phyloP scores from a whole-genome alignment of 2,888 invertebrate genomes.

The Netelia fuscicornis region DNA sequence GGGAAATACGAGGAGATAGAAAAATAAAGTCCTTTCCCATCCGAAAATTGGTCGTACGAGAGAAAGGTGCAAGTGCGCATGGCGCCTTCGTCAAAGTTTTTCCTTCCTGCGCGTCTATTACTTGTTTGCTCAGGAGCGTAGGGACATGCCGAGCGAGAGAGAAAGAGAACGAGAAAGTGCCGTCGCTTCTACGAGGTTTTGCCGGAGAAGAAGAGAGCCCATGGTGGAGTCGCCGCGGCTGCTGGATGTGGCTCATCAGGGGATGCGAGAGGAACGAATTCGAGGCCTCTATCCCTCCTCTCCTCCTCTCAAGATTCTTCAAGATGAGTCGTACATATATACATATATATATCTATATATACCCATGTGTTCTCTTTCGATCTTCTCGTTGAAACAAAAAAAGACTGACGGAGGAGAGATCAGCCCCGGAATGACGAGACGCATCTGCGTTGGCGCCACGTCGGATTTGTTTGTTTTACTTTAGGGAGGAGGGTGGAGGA shows the following conservation, averaged over 20 bases:
- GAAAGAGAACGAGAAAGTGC: slow-evolving; percentile 28
- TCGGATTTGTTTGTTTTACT: slow-evolving; percentile 83
- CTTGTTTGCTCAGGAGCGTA: slow-evolving; percentile 82
- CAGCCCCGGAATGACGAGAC: slow-evolving; percentile 79
- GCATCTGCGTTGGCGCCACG: slow-evolving; percentile 84
- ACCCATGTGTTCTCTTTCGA: slow-evolving; percentile 18
- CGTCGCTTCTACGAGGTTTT: slow-evolving; percentile 16
- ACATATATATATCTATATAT: slow-evolving; percentile 37
- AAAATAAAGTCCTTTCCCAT: slow-evolving; percentile 62
- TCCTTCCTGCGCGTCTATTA: slow-evolving; percentile 62
- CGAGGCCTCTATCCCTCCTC: slow-evolving; percentile 71
- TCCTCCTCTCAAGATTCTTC: slow-evolving; percentile 37
- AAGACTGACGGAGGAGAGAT: slow-evolving; percentile 58
- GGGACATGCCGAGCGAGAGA: slow-evolving; percentile 64
- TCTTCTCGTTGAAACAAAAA: slow-evolving; percentile 45
- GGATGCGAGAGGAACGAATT: slow-evolving; percentile 75
- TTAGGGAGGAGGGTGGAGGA: slow-evolving; percentile 51
- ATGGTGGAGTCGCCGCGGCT: too few species aligned
- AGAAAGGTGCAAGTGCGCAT: slow-evolving; percentile 68
- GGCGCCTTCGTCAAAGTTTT: slow-evolving; percentile 80
- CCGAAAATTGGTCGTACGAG: slow-evolving; percentile 12
- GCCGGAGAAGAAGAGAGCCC: too few species aligned
- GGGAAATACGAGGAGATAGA: slow-evolving; percentile 61
- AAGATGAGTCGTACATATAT: slow-evolving; percentile 49
- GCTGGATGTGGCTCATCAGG: slow-evolving; percentile 35